Base-by-base conservation (phyloP, 1,140 invertebrate genomes). In the Drosophila equinoxialis region DNA sequence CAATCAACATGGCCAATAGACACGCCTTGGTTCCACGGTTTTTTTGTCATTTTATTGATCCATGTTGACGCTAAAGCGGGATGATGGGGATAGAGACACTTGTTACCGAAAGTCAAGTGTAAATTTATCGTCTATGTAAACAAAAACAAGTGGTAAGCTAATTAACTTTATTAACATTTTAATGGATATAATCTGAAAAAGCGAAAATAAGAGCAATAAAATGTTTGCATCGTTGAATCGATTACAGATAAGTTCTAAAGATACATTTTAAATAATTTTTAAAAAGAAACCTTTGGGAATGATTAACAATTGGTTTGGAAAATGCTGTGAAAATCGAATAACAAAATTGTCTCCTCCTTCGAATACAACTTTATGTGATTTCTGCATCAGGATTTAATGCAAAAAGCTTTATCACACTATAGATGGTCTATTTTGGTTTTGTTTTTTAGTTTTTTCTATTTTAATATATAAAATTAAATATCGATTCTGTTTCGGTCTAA, bases 21-120 rank as follows among this genome's bases (percentile, higher is more conserved):
- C 30, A 65, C 81, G 75, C 82, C 78, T 68, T 51, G 13, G 55
- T 60, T 63, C 13, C 59, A 23, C 57, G 63, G 26, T 51, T 63
- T 39, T 39, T 39, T 65, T 70, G 68, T 57, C 72, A 57, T 48
- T 41, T 55, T 86, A 85, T 85, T 82, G 81, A 85, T 86, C 86
- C 64, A 60, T 71, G 74, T 73, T 60, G 66, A 55, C 39, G 6
- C 6, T 6, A 6, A 37, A 14, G 60, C 26, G 48, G 11, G 35
- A 37, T 55, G n/a, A 23, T 26, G 14, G 35, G 6, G 33, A 30
- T 10, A 2, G 23, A 35, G 14, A 17, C 58, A 51, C 51, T 14
- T 10, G 5, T 13, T 37, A 20, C 1, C 51, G 42, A 65, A n/a
- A 55, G 51, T 58, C 48, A 55, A 57, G 57, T 60, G 54, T 58